A percentile compares a stretch with the other conserved stretches of the same genome.
Evolutionary conservation across 1,140 invertebrate genomes (phyloP).

Genomic region (Harlomillsia oculata): DNA sequence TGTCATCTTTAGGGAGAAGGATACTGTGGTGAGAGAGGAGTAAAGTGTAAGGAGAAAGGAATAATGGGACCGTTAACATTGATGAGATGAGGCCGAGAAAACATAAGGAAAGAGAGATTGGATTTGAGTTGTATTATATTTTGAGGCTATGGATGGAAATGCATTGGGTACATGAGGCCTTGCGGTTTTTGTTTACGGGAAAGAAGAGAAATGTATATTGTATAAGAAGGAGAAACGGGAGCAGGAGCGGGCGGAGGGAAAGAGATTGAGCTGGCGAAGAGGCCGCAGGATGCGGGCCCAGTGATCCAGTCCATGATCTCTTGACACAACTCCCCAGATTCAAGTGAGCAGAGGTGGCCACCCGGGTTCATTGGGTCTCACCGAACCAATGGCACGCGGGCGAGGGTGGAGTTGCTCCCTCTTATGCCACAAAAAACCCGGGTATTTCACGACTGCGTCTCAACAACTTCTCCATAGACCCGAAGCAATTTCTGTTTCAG

Average conservation of each 20-base stretch:
- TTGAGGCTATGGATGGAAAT: background rate
- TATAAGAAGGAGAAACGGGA: background rate
- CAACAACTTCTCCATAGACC: background rate
- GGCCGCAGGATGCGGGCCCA: constrained; percentile 8
- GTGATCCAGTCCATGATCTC: constrained; percentile 28
- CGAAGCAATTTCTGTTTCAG: constrained; percentile 4
- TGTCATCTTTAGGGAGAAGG: background rate
- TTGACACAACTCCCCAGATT: constrained; percentile 35
- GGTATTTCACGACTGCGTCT: constrained; percentile 12
- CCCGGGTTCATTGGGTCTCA: constrained; percentile 33
- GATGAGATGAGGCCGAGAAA: background rate
- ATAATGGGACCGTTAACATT: background rate
- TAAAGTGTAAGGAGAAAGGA: background rate
- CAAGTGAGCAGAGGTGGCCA: constrained; percentile 27
- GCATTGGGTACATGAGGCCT: background rate
- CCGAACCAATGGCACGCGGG: constrained; percentile 31
- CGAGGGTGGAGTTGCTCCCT: constrained; percentile 25
- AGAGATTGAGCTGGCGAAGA: constrained; percentile 7
- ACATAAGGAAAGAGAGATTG: no score
- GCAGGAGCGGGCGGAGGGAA: background rate
- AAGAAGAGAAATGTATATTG: background rate
- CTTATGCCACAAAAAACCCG: background rate
- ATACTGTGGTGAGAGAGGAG: background rate
- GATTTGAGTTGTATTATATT: no score
- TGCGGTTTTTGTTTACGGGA: background rate